A percentile compares a stretch with the other conserved stretches of the same genome.
These are phyloP conservation scores for Rhogogaster chlorosoma DNA, from an alignment of 2,888 invertebrate genomes.

Conservation along the genomic window DNA sequence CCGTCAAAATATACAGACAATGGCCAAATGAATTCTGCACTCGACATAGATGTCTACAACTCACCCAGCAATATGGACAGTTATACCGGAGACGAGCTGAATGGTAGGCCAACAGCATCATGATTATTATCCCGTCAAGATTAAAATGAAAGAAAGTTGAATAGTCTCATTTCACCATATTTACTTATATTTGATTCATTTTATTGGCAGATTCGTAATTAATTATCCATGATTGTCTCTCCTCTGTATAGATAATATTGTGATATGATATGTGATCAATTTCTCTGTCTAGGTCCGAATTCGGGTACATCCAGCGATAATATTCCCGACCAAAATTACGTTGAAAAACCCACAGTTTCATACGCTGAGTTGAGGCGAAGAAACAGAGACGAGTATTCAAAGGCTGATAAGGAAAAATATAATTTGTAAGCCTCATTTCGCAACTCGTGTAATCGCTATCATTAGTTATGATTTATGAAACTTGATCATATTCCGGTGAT, in stretches of 20 bases:
- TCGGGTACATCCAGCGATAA: neutral
- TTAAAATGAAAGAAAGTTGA: neutral
- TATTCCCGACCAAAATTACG: neutral
- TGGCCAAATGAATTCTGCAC: slow-evolving; percentile 31
- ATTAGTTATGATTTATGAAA: neutral
- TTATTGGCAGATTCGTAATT: neutral
- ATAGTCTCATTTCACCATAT: neutral
- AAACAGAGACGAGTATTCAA: slow-evolving; percentile 22
- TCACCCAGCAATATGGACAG: slow-evolving; percentile 34
- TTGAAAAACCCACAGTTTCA: neutral
- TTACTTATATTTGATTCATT: neutral
- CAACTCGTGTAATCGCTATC: neutral
- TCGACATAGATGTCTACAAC: slow-evolving; percentile 42
- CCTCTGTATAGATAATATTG: neutral
- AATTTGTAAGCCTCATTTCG: neutral
- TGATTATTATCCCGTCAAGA: neutral
- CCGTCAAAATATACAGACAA: neutral
- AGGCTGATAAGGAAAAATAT: slow-evolving; percentile 6
- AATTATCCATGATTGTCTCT: neutral
- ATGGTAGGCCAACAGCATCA: slow-evolving; percentile 6
- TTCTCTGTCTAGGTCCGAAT: neutral
- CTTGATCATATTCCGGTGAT: neutral
- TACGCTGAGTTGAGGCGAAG: slow-evolving; percentile 36
- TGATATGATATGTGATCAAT: neutral
- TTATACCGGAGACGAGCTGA: slow-evolving; percentile 26